Percentiles rank a stretch among this genome's conserved stretches.
Evolutionary conservation across 1,140 invertebrate genomes (phyloP).

Genomic region (Periplaneta americana): DNA sequence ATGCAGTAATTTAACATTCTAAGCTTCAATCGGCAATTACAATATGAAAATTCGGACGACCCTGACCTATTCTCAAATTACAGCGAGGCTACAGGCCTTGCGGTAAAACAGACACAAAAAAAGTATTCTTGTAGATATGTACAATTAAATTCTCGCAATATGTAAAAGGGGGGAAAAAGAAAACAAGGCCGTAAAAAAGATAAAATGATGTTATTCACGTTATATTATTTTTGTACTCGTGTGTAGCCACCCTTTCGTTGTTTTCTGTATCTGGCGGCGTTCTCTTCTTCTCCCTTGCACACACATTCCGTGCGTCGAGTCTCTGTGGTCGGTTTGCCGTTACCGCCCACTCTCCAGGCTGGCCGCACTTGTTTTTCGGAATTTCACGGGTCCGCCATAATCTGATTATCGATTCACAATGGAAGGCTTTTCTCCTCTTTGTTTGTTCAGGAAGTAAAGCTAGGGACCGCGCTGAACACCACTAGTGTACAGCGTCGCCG

Average conservation of each 20-base stretch:
- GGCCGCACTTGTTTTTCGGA: background rate
- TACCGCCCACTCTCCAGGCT: background rate
- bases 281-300: background rate
- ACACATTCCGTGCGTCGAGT: background rate
- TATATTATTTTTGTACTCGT: background rate
- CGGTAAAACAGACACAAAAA: background rate
- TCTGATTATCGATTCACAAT: background rate
- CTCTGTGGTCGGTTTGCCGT: background rate
- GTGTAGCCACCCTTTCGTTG: background rate
- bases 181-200: background rate
- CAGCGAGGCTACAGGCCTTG: background rate
- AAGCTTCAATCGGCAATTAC: too few species aligned
- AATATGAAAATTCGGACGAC: too few species aligned
- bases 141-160: background rate
- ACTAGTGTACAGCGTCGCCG: background rate
- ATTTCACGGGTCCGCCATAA: background rate
- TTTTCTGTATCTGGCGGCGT: too few species aligned
- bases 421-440: background rate
- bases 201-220: background rate
- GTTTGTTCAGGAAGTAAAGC: background rate
- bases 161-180: background rate
- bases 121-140: background rate
- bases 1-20: too few species aligned
- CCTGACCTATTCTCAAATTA: background rate
- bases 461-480: background rate